A percentile compares a stretch with the other conserved stretches of the same genome.
phyloP scores from a whole-genome alignment of 1,140 invertebrate genomes.

The Aphis craccivora region DNA sequence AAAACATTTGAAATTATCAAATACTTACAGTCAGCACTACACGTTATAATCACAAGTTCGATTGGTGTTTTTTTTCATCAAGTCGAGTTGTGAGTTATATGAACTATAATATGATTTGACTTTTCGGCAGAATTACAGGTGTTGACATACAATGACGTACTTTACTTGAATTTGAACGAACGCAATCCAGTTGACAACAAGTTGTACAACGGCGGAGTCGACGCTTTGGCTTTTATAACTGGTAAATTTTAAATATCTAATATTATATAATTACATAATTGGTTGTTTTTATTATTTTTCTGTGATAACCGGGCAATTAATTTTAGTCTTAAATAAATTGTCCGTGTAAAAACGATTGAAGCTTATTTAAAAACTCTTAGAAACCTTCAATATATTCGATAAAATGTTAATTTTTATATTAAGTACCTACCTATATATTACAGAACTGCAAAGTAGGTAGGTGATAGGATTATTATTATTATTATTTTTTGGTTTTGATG shows the following conservation, averaged over 20 bases:
- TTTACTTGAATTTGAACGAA: conserved; percentile 24
- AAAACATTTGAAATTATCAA: neutral
- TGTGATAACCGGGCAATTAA: too few relatives aligned
- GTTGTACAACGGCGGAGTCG: conserved; percentile 47
- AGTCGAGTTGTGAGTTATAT: neutral
- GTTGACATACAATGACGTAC: conserved; percentile 36
- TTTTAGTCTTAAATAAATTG: too few relatives aligned
- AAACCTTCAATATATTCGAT: too few relatives aligned
- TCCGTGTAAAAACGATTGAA: too few relatives aligned
- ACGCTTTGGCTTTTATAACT: conserved; percentile 25
- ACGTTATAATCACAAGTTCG: neutral
- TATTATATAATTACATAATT: too few relatives aligned
- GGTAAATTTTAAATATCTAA: neutral
- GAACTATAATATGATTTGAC: conserved; percentile 6
- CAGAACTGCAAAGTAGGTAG: too few relatives aligned
- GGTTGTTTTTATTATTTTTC: too few relatives aligned
- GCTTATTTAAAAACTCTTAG: too few relatives aligned
- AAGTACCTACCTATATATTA: too few relatives aligned
- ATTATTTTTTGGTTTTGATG: too few relatives aligned
- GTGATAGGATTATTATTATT: too few relatives aligned
- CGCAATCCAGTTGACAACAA: conserved; percentile 21
- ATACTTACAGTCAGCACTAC: neutral
- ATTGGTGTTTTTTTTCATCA: neutral
- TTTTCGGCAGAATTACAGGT: conserved; percentile 42
- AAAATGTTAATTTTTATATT: too few relatives aligned